Evolutionary conservation across 2,797 vertebrate genomes (phyloP).

Genomic region (Dermochelys coriacea): DNA sequence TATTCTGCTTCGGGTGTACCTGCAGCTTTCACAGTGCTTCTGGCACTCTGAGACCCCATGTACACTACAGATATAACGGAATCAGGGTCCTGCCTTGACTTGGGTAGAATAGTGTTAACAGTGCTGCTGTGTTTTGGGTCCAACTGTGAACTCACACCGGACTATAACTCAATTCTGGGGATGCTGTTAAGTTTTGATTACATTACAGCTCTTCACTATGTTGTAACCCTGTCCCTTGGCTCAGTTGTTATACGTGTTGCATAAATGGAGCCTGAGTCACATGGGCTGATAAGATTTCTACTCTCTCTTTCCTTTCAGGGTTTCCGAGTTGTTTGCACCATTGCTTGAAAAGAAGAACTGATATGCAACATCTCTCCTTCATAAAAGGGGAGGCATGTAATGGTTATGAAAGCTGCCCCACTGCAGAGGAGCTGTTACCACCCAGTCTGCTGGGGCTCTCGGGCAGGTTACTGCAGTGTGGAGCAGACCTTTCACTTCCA

Average conservation of each 20-base stretch:
- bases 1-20: rapidly evolving
- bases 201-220: not conserved
- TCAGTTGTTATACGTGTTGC: not conserved
- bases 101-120: not conserved
- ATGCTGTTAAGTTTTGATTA: not conserved
- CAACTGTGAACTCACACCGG: not conserved
- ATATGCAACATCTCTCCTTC: not conserved
- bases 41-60: not conserved
- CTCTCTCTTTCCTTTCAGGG: rapidly evolving
- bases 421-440: not conserved
- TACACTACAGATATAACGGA: not conserved
- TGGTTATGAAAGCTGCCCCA: not conserved
- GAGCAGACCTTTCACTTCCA: not conserved
- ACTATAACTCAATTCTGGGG: not conserved
- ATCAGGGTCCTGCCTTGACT: not conserved
- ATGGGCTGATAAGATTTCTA: not conserved
- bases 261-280: not conserved
- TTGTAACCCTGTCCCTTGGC: not conserved
- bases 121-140: not conserved
- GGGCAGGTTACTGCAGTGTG: not conserved
- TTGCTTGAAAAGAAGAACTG: slow-evolving; percentile 31
- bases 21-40: rapidly evolving
- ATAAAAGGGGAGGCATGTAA: not conserved
- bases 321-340: not conserved
- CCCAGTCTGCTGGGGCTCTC: not conserved